Percentiles rank a stretch among this genome's conserved stretches.
Evolutionary conservation across 2,113 vertebrate species (phyloP).

Genomic region (Nothobranchius furzeri): DNA sequence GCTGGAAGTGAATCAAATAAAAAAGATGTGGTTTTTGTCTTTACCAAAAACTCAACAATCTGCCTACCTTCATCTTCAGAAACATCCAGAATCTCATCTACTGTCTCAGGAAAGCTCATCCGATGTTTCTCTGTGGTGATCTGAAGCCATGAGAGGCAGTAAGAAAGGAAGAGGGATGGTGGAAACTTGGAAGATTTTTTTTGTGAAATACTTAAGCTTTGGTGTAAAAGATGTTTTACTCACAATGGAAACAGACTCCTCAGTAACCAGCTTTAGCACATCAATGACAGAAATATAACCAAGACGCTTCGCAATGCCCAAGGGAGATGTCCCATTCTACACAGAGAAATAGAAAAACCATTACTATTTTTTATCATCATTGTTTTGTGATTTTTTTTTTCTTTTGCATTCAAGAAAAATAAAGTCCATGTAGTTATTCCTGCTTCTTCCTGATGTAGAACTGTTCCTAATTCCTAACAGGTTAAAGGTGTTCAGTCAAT

Average conservation of each 20-base stretch:
- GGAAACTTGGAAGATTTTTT: background rate
- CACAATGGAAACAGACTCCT: slow-evolving; percentile 86
- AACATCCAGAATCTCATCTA: slow-evolving; percentile 95
- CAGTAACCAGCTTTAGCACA: slow-evolving; percentile 93
- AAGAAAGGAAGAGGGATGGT: background rate
- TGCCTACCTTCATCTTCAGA: slow-evolving; percentile 96
- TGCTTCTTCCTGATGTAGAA: too few relatives aligned
- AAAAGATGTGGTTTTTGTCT: background rate
- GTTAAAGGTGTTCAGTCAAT: too few relatives aligned
- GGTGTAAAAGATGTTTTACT: slow-evolving; percentile 39
- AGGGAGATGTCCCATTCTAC: slow-evolving; percentile 92
- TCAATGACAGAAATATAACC: slow-evolving; percentile 99
- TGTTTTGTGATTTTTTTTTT: too few relatives aligned
- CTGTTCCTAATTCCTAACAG: too few relatives aligned
- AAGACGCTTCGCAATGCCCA: slow-evolving; percentile 92
- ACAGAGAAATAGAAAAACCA: slow-evolving; percentile 13
- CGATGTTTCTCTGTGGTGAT: slow-evolving; percentile 89
- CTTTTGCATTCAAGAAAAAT: too few relatives aligned
- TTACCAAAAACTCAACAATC: background rate
- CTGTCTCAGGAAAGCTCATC: slow-evolving; percentile 97
- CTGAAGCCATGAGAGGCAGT: slow-evolving; percentile 42
- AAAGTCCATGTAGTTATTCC: too few relatives aligned
- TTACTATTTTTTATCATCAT: background rate
- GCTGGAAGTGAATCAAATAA: slow-evolving; percentile 32
- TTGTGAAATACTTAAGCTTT: background rate